phyloP scores from a whole-genome alignment of 1,140 invertebrate species.

The Eurytemora carolleeae region DNA sequence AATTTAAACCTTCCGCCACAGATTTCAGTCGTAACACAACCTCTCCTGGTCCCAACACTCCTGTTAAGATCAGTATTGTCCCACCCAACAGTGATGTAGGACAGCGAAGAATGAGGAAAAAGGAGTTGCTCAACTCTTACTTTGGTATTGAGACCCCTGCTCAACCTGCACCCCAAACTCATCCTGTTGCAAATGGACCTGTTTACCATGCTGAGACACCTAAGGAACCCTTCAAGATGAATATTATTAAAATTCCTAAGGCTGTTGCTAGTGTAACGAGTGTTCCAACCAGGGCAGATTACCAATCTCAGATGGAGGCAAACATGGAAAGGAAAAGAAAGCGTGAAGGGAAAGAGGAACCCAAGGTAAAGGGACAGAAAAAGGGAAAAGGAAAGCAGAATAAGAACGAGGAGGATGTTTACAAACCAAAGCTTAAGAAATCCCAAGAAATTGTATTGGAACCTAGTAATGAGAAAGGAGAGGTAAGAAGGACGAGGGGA shows the following conservation, averaged over 20 bases:
- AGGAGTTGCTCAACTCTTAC: slow-evolving; percentile 10
- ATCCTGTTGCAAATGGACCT: no score
- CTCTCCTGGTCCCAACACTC: neutral
- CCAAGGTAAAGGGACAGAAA: neutral
- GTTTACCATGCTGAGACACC: no score
- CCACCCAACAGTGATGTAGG: neutral
- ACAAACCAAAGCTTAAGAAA: slow-evolving; percentile 12
- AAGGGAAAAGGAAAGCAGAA: slow-evolving; percentile 8
- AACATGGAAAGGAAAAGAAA: slow-evolving; percentile 13
- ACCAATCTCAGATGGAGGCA: slow-evolving; percentile 23
- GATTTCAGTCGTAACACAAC: neutral
- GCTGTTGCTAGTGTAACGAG: slow-evolving; percentile 63
- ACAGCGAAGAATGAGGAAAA: slow-evolving; percentile 4
- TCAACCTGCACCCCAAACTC: neutral
- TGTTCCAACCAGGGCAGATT: slow-evolving; percentile 60
- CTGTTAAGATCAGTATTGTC: neutral
- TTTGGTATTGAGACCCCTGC: slow-evolving; percentile 7
- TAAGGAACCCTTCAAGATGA: slow-evolving; percentile 35
- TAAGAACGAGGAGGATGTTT: slow-evolving; percentile 4
- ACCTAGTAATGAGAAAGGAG: neutral
- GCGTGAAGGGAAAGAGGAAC: neutral
- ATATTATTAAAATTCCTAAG: slow-evolving; percentile 60
- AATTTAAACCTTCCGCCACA: neutral
- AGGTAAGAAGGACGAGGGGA: slow-evolving; percentile 7
- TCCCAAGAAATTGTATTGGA: neutral